Evolutionary conservation across 1,140 invertebrate genomes (phyloP), one percentile per base, ranked within the genome.

Genomic region (Cydia pomonella): DNA sequence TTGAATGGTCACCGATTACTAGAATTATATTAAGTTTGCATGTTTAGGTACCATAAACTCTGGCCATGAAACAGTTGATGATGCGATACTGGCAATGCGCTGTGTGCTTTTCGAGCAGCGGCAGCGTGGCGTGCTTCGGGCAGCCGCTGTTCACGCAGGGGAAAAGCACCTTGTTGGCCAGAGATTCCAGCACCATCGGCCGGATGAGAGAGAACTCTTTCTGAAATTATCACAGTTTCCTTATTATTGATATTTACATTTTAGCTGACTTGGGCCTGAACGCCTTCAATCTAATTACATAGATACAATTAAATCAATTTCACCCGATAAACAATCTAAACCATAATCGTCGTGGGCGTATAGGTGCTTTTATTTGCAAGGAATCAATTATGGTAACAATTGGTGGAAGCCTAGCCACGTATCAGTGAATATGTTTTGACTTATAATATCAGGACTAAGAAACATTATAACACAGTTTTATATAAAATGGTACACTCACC

Each of bases 11-110:
- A 38, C 33, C 2, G 33, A 38, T 10, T 38, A 10, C 7, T 16
- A 16, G 13, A 12, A 44, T 2, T 13, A 44, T n/a, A 4, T 50
- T 0, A 50, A 16, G 1, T 50, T 50, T 18, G n/a, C 16, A 59
- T 18, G 1, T 83, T 86, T 80, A n/a, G n/a, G n/a, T n/a, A 93
- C 92, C 92, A 76, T 93, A 93, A 69, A 93, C 88, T 81, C 91
- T 87, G 23, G 90, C 87, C 93, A 93, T 93, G 75, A 93, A 93
- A 74, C 93, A 93, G 73, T 89, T 85, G 47, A 93, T 93, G 73
- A 92, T 86, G 5, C 92, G 82, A 73, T 80, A 91, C 76, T 90
- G 90, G 82, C 93, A 93, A 72, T 91, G 86, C 0, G 83, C 75
- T 7, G 83, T 75, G 71, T 93, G 93, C 66, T 87, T 89, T 64